Evolutionary conservation across 2,888 invertebrate genomes (phyloP), one percentile per base, ranked within the genome.

Genomic region (Teleiodes luculella): DNA sequence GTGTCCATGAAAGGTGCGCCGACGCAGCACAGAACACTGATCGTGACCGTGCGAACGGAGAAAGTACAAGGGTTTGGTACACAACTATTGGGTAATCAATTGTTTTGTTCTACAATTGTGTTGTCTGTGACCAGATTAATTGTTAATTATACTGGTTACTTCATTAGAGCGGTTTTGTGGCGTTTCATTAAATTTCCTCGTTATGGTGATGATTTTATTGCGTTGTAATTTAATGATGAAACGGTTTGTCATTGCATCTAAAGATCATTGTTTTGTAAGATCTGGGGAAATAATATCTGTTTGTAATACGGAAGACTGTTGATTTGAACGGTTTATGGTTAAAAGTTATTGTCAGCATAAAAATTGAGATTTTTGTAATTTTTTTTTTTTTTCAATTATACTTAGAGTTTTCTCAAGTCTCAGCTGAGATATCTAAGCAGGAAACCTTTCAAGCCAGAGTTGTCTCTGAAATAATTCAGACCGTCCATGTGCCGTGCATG

Each of bases 11-110:
- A 58, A 58, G 61, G 58, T 58, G 68, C 60, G 65, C 66, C 66
- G 61, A 61, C 57, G 59, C 53, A 24, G 61, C 20, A 13, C 8
- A 58, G 52, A 71, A 37, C 37, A 14, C 37, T 37, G 69, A 68
- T 78, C 78, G 78, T 78, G 79, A 74, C 76, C 78, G 75, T 77
- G 79, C 68, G 76, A 78, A 72, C 62, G 69, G 83, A 74, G 85
- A 87, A 85, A 86, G 85, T 57, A 58, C 69, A 70, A 72, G 70
- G 71, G 69, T 72, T 66, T 43, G 52, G 43, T 48, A 41, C 36
- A 46, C 35, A 41, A 36, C 31, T 43, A 41, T 57, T 57, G 41
- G 14, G 52, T 24, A 54, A 54, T 47, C 54, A 51, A 50, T 55
- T 58, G 50, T 58, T 54, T 52, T 14, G 50, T 30, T 41, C 56